phyloP scores from a whole-genome alignment of 2,888 invertebrate genomes.

The Metellina segmentata region DNA sequence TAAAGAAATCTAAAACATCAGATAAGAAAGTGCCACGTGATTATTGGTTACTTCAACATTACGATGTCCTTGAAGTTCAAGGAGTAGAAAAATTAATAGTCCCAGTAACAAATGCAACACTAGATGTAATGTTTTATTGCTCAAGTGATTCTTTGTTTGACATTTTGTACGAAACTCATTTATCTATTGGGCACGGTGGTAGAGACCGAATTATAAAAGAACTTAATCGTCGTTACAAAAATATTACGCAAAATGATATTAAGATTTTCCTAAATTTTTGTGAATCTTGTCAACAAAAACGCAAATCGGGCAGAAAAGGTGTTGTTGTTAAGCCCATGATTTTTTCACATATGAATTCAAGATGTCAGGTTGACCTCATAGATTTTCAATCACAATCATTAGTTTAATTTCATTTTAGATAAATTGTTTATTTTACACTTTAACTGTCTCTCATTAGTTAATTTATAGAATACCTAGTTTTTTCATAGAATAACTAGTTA shows the following conservation, averaged over 20 bases:
- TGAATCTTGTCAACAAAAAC: constrained; percentile 71
- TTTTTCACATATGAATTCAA: constrained; percentile 46
- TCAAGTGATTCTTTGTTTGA: constrained; percentile 18
- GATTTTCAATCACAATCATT: too few species aligned
- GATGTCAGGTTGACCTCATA: constrained; percentile 66
- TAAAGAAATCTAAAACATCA: constrained; percentile 62
- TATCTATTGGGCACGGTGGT: constrained; percentile 51
- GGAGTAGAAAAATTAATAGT: constrained; percentile 8
- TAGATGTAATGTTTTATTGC: neutral
- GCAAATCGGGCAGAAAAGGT: constrained; percentile 50
- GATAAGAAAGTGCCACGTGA: constrained; percentile 25
- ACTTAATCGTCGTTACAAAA: constrained; percentile 50
- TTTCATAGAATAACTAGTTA: too few species aligned
- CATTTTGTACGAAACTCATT: constrained; percentile 48
- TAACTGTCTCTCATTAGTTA: too few species aligned
- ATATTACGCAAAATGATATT: constrained; percentile 53
- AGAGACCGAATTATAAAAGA: constrained; percentile 61
- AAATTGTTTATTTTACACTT: too few species aligned
- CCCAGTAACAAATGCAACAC: constrained; percentile 7
- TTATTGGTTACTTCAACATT: constrained; percentile 25
- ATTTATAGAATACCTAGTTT: too few species aligned
- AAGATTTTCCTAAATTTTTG: constrained; percentile 58
- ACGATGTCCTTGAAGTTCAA: constrained; percentile 22
- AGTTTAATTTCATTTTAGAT: too few species aligned
- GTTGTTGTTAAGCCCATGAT: constrained; percentile 59